Evolutionary conservation across 2,113 vertebrate species (phyloP).

Genomic region (Xerus inauris): DNA sequence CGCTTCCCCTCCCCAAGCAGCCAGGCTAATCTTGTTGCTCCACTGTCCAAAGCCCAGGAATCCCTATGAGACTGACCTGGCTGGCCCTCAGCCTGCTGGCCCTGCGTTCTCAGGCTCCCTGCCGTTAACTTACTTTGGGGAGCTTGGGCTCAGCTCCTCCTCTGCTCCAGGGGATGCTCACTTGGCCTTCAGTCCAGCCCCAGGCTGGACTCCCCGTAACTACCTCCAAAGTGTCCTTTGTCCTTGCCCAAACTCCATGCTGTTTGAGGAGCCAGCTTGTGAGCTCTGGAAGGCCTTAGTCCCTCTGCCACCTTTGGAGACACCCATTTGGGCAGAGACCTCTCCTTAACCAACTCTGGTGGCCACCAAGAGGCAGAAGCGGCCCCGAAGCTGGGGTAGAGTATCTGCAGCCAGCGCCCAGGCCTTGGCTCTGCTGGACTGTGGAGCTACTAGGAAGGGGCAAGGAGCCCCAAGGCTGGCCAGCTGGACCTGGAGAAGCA

Average conservation of each 20-base stretch:
- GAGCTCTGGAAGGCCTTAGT: neutral
- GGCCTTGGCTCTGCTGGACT: neutral
- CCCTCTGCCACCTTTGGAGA: neutral
- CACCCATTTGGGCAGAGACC: neutral
- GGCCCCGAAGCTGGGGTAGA: neutral
- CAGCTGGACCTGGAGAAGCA: neutral
- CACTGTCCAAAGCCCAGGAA: constrained; percentile 88
- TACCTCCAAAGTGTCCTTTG: neutral
- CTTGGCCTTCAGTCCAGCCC: neutral
- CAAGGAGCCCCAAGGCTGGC: too few relatives aligned
- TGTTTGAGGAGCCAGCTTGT: neutral
- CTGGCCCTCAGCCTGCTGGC: constrained; percentile 85
- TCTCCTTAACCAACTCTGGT: neutral
- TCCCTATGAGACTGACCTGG: constrained; percentile 93
- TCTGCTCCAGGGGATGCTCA: constrained; percentile 82
- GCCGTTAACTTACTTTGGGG: constrained; percentile 90
- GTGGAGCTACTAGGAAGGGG: neutral
- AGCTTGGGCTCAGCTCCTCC: constrained; percentile 85
- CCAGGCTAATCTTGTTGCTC: constrained; percentile 92
- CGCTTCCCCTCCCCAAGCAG: constrained; percentile 84
- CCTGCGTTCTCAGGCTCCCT: constrained; percentile 94
- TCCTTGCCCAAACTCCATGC: neutral
- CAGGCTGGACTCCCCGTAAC: neutral
- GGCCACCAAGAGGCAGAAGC: neutral
- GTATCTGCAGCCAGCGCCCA: neutral